These are phyloP conservation scores for Nomada fucata DNA, from an alignment of 2,888 invertebrate genomes.

Conservation along the genomic window DNA sequence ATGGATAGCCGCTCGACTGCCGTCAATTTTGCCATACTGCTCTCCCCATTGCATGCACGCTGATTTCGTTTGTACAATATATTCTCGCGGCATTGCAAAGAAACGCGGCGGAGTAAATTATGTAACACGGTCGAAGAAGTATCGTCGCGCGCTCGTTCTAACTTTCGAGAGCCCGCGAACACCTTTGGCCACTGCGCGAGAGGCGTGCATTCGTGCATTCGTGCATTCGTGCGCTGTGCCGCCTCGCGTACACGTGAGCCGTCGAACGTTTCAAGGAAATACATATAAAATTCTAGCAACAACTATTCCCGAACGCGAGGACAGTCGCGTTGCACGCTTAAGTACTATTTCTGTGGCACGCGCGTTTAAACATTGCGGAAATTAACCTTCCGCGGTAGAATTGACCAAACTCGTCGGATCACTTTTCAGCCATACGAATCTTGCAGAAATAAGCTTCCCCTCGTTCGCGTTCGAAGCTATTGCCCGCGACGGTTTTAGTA, in stretches of 20 bases:
- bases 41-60: too few relatives aligned
- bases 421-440: background rate
- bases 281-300: conserved; percentile 35
- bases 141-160: background rate
- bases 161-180: background rate
- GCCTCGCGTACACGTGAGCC: background rate
- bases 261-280: conserved; percentile 6
- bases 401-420: conserved; percentile 29
- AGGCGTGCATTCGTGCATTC: background rate
- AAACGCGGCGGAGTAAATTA: too few relatives aligned
- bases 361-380: conserved; percentile 24
- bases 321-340: conserved; percentile 51
- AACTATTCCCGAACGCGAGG: conserved; percentile 21
- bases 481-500: background rate
- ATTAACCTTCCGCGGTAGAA: conserved; percentile 37
- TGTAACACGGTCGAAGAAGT: background rate
- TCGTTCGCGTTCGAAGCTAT: background rate
- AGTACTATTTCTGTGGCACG: conserved; percentile 59
- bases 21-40: too few relatives aligned
- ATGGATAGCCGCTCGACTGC: too few relatives aligned
- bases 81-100: too few relatives aligned
- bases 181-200: background rate
- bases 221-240: background rate
- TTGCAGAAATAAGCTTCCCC: conserved; percentile 38
- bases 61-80: too few relatives aligned